These are phyloP conservation scores for Chelonoidis abingdonii DNA, from an alignment of 2,113 vertebrate genomes.

Conservation along the genomic window DNA sequence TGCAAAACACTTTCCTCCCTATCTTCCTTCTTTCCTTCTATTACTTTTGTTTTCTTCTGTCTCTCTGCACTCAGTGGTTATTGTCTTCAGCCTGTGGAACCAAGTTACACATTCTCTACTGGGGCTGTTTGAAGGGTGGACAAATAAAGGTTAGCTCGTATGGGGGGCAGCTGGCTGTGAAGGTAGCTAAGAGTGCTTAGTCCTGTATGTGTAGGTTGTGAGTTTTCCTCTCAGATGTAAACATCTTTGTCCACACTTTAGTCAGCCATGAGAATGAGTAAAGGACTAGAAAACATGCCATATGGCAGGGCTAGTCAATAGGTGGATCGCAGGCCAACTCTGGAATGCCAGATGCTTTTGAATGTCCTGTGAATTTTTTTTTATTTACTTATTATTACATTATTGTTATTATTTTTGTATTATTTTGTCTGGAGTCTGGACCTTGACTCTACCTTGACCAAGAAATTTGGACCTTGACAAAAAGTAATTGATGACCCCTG, in stretches of 20 bases:
- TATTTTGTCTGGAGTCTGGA: not conserved
- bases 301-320: not conserved
- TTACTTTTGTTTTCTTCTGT: not conserved
- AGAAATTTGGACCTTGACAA: not conserved
- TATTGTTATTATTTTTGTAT: not conserved
- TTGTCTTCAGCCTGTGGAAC: not conserved
- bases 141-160: not conserved
- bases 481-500: not conserved
- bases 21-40: not conserved
- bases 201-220: not conserved
- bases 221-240: conserved; percentile 25
- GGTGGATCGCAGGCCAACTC: not conserved
- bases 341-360: not conserved
- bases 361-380: not conserved
- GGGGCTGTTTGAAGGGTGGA: not conserved
- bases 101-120: not conserved
- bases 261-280: conserved; percentile 42
- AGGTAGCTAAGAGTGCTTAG: not conserved
- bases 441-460: not conserved
- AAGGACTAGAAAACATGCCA: not conserved
- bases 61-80: not conserved
- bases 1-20: not conserved
- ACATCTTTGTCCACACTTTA: conserved; percentile 35
- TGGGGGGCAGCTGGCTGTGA: fast-evolving
- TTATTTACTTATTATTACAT: not conserved